phyloP scores from a whole-genome alignment of 2,113 vertebrate species.

The Pagrus major region DNA sequence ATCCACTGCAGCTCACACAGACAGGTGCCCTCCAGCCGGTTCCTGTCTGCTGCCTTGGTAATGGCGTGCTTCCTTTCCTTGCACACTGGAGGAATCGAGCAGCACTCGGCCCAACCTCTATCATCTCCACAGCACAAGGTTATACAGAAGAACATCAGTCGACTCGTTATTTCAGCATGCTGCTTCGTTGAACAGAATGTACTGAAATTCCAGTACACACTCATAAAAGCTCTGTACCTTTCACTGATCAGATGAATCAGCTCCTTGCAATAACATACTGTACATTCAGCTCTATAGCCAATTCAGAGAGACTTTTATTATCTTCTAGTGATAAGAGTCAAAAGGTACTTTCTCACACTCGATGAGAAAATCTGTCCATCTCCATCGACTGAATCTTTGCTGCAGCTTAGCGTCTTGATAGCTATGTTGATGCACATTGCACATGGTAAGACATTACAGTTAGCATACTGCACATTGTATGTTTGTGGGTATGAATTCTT shows the following conservation, averaged over 20 bases:
- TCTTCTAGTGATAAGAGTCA: not conserved
- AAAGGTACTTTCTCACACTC: not conserved
- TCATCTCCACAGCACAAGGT: slow-evolving; percentile 65
- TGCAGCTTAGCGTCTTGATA: not conserved
- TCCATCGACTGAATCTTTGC: not conserved
- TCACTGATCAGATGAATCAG: not conserved
- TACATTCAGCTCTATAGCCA: not conserved
- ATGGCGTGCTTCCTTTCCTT: slow-evolving; percentile 77
- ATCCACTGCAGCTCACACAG: slow-evolving; percentile 73
- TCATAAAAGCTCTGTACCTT: not conserved
- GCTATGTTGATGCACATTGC: too few species aligned
- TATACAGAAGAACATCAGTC: slow-evolving; percentile 28
- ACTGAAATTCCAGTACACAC: not conserved
- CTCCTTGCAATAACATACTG: not conserved
- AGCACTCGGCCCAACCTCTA: slow-evolving; percentile 49
- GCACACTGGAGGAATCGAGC: slow-evolving; percentile 67
- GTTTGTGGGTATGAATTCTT: not conserved
- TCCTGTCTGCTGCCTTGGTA: slow-evolving; percentile 80
- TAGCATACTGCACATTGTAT: not conserved
- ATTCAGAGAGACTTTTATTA: not conserved
- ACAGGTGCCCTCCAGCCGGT: slow-evolving; percentile 82
- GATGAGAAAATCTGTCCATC: not conserved
- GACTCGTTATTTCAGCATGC: slow-evolving; percentile 24
- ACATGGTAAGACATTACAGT: not conserved
- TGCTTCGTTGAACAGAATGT: slow-evolving; percentile 8